These are phyloP conservation scores for Aurelia aurita DNA, from an alignment of 30 jellyfish, hydroid and myxozoan species.

Conservation along the genomic window DNA sequence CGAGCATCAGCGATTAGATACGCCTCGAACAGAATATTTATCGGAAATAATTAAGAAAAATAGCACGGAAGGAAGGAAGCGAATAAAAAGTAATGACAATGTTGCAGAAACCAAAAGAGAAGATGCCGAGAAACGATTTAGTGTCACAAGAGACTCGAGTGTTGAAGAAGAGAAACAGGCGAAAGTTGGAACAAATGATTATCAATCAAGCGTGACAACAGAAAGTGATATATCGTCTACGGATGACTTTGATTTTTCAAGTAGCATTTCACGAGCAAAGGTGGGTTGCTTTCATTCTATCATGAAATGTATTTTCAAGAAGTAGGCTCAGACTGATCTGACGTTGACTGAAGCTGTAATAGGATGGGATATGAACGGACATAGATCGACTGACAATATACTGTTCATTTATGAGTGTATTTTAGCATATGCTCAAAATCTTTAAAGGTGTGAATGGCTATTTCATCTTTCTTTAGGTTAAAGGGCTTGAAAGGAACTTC, in stretches of 20 bases:
- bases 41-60: constrained; percentile 63
- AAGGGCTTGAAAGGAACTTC: too few relatives aligned
- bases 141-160: neutral
- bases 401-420: too few relatives aligned
- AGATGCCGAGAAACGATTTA: neutral
- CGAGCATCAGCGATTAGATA: constrained; percentile 33
- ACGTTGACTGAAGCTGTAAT: too few relatives aligned
- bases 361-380: too few relatives aligned
- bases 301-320: too few relatives aligned
- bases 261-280: constrained; percentile 31
- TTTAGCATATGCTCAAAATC: too few relatives aligned
- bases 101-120: constrained; percentile 13
- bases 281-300: neutral
- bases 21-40: constrained; percentile 62
- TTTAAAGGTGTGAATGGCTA: too few relatives aligned
- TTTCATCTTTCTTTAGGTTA: too few relatives aligned
- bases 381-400: too few relatives aligned
- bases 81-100: constrained; percentile 31
- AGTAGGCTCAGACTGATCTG: too few relatives aligned
- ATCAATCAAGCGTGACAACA: constrained; percentile 11
- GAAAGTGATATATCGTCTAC: constrained; percentile 65
- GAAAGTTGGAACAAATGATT: neutral
- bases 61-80: constrained; percentile 40
- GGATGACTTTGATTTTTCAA: constrained; percentile 70
- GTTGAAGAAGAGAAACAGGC: neutral